Evolutionary conservation across 2,888 invertebrate species (phyloP), one percentile per base, ranked within the genome.

Genomic region (Spodoptera picta): DNA sequence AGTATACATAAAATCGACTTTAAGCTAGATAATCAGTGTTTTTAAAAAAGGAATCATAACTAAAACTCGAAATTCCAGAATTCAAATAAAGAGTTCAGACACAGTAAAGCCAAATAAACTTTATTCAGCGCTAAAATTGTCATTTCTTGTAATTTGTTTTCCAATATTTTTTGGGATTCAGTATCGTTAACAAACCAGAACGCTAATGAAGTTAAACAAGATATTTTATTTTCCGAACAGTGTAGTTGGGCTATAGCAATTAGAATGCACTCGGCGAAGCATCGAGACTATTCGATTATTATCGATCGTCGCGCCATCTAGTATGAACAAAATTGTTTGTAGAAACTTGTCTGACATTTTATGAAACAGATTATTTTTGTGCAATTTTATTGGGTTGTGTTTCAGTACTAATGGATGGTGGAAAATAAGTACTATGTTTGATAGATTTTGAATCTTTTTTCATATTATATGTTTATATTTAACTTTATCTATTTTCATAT

Each of bases 281-380:
- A 63, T 57, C 59, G 60, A 76, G 77, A 76, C 68, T 63, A 76
- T 72, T 68, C 56, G 58, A 68, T 73, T 76, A 56, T 60, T 52
- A 69, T 64, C 49, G 60, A 62, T 64, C 47, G 59, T 46, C 55
- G 63, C 47, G 64, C 53, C 46, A 48, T n/a, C 24, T 50, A 55
- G 11, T 70, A 67, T 64, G 63, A 70, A 36, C 36, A 36, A 64
- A 67, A 64, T 55, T 55, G 55, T 67, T 63, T 63, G 71, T 55
- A 31, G 23, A 64, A 63, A 67, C 44, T 67, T 67, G 50, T 44
- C 41, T 31, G 7, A 63, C 54, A 46, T 63, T 69, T 53, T 27
- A 5, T 27, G 27, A 62, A n/a, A 23, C 12, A 55, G 47, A 45
- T 23, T 44, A 47, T 24, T 49, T 43, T 54, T 44, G n/a, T 51